Evolutionary conservation across 2,113 vertebrate species (phyloP).

Genomic region (Formicarius rufipectus): DNA sequence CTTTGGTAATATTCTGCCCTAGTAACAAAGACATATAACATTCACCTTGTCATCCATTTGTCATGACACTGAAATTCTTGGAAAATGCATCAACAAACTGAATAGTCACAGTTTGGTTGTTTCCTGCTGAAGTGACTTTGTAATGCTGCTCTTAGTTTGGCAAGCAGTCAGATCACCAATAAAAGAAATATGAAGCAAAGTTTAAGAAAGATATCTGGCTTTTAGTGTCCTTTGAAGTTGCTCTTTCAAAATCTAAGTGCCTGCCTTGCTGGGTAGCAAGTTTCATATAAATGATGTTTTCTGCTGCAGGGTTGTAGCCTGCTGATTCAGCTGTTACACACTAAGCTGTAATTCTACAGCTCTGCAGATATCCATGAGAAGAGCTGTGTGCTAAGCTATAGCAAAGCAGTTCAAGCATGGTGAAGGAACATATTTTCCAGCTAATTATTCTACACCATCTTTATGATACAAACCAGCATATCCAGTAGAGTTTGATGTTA

Average conservation of each 20-base stretch:
- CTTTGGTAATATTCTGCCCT: background rate
- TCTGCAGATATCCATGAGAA: background rate
- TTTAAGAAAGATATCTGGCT: background rate
- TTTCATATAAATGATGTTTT: background rate
- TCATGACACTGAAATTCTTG: background rate
- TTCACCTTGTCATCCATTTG: background rate
- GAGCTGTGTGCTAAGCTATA: background rate
- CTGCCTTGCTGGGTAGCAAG: background rate
- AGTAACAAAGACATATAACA: accelerated
- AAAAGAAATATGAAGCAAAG: background rate
- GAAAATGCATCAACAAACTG: background rate
- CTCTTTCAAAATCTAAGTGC: background rate
- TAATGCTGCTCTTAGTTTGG: background rate
- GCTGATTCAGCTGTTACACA: background rate
- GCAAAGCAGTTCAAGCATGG: background rate
- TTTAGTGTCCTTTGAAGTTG: background rate
- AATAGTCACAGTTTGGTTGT: background rate
- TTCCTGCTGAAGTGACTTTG: background rate
- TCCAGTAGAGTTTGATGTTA: background rate
- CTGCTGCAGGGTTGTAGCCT: background rate
- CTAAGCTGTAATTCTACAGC: background rate
- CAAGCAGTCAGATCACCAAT: background rate
- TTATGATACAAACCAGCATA: background rate
- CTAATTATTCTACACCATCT: background rate
- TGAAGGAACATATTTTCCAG: background rate